Conservation (phyloP, 2,113 vertebrate species). For the Pithys albifrons region DNA sequence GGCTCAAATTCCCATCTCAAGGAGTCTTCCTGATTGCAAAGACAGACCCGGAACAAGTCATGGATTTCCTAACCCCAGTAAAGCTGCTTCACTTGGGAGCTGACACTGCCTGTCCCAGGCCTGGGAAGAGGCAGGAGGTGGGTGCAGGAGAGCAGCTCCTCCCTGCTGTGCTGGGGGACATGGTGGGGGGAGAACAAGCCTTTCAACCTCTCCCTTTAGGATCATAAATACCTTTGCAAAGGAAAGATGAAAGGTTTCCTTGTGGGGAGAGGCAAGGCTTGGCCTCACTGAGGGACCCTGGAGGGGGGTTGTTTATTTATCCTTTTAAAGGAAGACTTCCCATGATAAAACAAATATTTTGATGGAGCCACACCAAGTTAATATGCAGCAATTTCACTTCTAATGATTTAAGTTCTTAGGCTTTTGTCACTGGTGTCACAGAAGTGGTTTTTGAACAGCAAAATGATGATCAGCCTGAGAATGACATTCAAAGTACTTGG, state of each 20-base stretch:
- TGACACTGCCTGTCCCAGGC: background rate
- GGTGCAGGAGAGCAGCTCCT: background rate
- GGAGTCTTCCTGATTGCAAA: background rate
- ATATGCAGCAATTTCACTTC: background rate
- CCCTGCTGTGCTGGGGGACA: background rate
- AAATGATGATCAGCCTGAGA: background rate
- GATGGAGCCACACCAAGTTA: background rate
- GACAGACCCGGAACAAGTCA: background rate
- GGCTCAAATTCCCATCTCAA: background rate
- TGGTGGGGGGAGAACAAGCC: fast-evolving
- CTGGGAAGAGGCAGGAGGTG: background rate
- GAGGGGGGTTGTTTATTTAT: background rate
- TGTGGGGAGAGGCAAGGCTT: background rate
- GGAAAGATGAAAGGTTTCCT: background rate
- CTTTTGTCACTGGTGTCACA: background rate
- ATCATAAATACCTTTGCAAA: background rate
- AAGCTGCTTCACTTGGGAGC: background rate
- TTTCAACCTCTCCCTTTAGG: background rate
- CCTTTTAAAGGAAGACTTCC: background rate
- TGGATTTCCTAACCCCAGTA: background rate
- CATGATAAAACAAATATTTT: background rate
- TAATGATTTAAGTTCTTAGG: background rate
- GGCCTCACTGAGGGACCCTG: background rate
- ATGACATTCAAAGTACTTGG: background rate
- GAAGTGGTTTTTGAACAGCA: background rate